phyloP scores from a whole-genome alignment of 1,140 invertebrate species.

The Cepaea nemoralis region DNA sequence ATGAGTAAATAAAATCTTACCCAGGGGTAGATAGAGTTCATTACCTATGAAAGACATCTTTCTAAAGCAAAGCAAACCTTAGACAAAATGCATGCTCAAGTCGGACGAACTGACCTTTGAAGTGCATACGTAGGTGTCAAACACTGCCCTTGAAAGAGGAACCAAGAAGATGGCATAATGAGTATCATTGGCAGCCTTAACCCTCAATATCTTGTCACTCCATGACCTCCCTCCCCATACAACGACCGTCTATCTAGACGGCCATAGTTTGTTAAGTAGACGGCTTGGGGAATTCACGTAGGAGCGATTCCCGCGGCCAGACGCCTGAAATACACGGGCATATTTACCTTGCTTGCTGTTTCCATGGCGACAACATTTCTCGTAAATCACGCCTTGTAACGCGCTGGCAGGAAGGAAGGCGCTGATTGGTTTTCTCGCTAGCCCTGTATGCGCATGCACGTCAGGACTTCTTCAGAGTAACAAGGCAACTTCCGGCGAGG shows the following conservation, averaged over 20 bases:
- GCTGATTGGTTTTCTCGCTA: constrained; percentile 41
- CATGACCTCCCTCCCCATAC: background rate
- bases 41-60: too few relatives aligned
- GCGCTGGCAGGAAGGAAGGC: constrained; percentile 30
- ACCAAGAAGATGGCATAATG: too few relatives aligned
- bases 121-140: too few relatives aligned
- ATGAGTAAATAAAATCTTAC: too few relatives aligned
- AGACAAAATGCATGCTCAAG: too few relatives aligned
- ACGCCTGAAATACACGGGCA: constrained; percentile 33
- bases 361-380: constrained; percentile 39
- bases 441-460: constrained; percentile 34
- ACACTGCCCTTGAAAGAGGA: too few relatives aligned
- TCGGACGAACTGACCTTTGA: too few relatives aligned
- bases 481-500: constrained; percentile 26
- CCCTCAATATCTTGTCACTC: too few relatives aligned
- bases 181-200: too few relatives aligned
- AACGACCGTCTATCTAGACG: background rate
- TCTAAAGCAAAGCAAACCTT: too few relatives aligned
- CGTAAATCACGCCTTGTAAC: constrained; percentile 40
- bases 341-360: constrained; percentile 39
- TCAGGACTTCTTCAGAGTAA: constrained; percentile 34
- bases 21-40: too few relatives aligned
- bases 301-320: constrained; percentile 16
- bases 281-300: constrained; percentile 24
- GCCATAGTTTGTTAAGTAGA: constrained; percentile 16